Evolutionary conservation across 2,113 vertebrate genomes (phyloP), one percentile per base, ranked within the genome.

Genomic region (Oncorhynchus clarkii): DNA sequence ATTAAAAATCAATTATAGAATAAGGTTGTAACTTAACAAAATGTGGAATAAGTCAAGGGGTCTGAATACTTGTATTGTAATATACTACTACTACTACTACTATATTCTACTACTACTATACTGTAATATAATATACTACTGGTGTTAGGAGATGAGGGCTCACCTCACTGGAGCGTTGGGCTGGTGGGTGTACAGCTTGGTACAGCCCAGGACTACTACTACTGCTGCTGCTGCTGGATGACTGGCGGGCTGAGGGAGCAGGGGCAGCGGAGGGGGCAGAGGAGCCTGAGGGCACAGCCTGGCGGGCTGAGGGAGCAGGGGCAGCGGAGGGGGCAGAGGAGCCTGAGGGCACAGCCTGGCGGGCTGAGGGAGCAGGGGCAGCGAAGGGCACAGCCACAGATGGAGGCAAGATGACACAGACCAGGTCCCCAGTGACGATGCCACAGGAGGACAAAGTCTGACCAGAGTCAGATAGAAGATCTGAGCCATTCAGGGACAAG

Each of bases 401-500:
- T 78, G 94, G 90, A 70, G 94, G 91, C 72, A 98, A 86, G 57
- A 96, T 72, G 64, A 99, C 91, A 78, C 94, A 94, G 90, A 99
- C 93, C 91, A 99, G 87, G 82, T 99, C 98, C 81, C 98, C 98
- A 71, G 95, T 94, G 80, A 99, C 96, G 75, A 99, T 94, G 51
- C 96, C 96, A 2, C 93, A 96, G 0, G 95, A 95, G 67, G 93
- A 86, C 81, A 99, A 90, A 27, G 94, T 95, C 90, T 95, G 94
- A 69, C 94, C 87, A 8, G 94, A 88, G 83, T 95, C 95, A 49
- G 91, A 82, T 51, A 99, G 95, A 45, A 90, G 84, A 87, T 97
- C 96, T 45, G 39, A 2, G 2, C 39, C 2, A 0, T 9, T 39
- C 39, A 39, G 39, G 7, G 39, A 45, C 8, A 45, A 45, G 39